Evolutionary conservation across 2,797 vertebrate genomes (phyloP), one percentile per base, ranked within the genome.

Genomic region (Myripristis murdjan): DNA sequence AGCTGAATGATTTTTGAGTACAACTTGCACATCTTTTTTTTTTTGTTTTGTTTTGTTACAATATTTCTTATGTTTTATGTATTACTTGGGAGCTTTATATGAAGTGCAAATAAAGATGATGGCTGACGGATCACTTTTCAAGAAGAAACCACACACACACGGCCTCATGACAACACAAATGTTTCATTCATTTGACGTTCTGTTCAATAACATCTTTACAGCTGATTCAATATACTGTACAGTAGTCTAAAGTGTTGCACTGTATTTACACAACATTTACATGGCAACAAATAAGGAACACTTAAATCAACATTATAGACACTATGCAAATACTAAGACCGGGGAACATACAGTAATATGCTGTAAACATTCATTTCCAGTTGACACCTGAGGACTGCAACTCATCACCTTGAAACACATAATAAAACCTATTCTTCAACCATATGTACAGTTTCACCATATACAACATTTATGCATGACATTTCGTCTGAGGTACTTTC

Each of bases 311-410:
- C 64, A 73, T 28, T 37, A 70, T 18, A 35, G 44, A 77, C 47
- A 59, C 59, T 33, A 83, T 46, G 46, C 58, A 87, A 73, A 87
- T 61, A 75, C 20, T 58, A 73, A 4, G 44, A 75, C 48, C 51
- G 58, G 79, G 56, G 43, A 73, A 83, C 26, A 44, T 28, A 48
- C 28, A 58, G 60, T 60, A 81, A 75, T 20, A 79, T 82, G 90
- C 24, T 87, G 90, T 91, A 93, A 93, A 92, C 91, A 89, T 51
- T 6, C 2, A 69, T 84, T 90, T 89, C 82, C 84, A 92, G 87
- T 87, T 64, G 80, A 88, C 79, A 89, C 89, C 87, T 88, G 90
- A 92, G 89, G 77, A 81, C 84, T 64, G 35, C 14, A 77, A 64
- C 37, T 78, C 69, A 49, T 81, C 64, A 71, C 46, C 24, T 65